phyloP scores from a whole-genome alignment of 2,113 vertebrate genomes.

The Miniopterus natalensis region DNA sequence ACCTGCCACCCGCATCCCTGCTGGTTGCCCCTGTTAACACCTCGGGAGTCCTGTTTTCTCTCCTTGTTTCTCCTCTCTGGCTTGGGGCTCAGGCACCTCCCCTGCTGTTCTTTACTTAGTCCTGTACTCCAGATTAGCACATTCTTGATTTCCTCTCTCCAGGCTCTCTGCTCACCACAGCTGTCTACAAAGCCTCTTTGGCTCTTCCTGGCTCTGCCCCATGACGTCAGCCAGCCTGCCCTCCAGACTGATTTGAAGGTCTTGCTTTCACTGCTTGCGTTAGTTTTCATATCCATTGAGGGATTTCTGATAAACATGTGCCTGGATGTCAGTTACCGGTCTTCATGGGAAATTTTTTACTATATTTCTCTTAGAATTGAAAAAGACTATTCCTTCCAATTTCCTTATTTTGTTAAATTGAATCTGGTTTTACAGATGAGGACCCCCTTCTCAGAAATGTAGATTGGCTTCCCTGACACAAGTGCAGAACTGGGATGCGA shows the following conservation, averaged over 20 bases:
- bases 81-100: not conserved
- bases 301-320: not conserved
- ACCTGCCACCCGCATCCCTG: not conserved
- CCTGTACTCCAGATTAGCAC: not conserved
- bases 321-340: not conserved
- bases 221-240: not conserved
- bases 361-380: not conserved
- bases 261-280: not conserved
- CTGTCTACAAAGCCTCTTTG: not conserved
- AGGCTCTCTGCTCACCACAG: not conserved
- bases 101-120: conserved; percentile 17
- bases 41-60: not conserved
- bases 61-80: not conserved
- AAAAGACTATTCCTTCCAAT: not conserved
- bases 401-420: not conserved
- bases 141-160: not conserved
- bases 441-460: not conserved
- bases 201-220: not conserved
- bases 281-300: not conserved
- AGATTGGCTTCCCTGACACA: not conserved
- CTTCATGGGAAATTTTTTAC: conserved; percentile 19
- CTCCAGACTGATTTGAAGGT: not conserved
- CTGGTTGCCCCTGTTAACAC: not conserved
- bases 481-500: not conserved
- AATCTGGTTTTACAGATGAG: not conserved